Percentiles rank a stretch among this genome's conserved stretches.
These are phyloP conservation scores for Dendrocopos noguchii DNA, from an alignment of 2,113 vertebrate genomes.

Conservation along the genomic window DNA sequence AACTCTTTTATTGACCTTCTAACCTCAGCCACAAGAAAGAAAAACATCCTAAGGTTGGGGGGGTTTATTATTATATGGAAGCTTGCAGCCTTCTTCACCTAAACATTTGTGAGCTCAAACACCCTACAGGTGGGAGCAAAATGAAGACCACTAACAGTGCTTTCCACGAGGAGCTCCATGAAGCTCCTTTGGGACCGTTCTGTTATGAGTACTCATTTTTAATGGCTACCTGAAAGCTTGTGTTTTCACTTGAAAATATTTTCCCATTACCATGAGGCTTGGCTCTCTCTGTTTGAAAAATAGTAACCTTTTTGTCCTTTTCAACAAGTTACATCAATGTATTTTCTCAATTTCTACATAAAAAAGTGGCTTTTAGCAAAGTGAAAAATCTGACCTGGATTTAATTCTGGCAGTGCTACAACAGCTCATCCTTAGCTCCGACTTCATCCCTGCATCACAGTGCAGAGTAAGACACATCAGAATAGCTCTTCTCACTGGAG, in stretches of 20 bases:
- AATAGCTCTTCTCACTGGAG: not conserved
- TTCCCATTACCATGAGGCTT: not conserved
- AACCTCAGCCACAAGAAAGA: not conserved
- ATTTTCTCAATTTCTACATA: not conserved
- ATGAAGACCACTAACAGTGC: not conserved
- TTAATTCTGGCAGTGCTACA: not conserved
- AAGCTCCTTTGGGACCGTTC: not conserved
- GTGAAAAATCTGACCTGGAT: not conserved
- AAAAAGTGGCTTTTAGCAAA: not conserved
- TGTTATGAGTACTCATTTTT: not conserved
- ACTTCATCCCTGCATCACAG: not conserved
- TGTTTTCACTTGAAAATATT: not conserved
- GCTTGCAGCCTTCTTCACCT: not conserved
- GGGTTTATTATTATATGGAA: not conserved
- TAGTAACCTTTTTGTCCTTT: not conserved
- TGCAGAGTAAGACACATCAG: accelerated
- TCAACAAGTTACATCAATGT: not conserved
- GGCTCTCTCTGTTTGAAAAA: not conserved
- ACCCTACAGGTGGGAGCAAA: not conserved
- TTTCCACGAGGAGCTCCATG: not conserved
- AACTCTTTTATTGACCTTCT: constrained; percentile 32
- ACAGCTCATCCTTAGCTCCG: not conserved
- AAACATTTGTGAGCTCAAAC: not conserved
- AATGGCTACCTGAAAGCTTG: not conserved
- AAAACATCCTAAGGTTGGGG: not conserved